Percentiles rank a stretch among this genome's conserved stretches.
These are phyloP conservation scores for Drosophila limbata DNA, from an alignment of 2,888 invertebrate species.

Conservation along the genomic window DNA sequence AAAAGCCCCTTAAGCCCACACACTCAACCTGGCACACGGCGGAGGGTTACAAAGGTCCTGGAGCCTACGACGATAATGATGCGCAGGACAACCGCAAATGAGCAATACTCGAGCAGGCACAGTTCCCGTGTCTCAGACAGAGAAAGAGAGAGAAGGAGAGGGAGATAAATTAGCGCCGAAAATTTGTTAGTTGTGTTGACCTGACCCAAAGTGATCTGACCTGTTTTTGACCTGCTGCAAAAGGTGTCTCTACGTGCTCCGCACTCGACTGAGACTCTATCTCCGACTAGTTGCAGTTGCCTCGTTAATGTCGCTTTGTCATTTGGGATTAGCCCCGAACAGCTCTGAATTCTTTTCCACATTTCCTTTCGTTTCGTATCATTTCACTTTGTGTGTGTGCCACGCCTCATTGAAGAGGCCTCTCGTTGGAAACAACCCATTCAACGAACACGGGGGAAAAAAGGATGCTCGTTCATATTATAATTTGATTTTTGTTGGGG, in stretches of 20 bases:
- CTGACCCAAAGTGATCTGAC: conserved; percentile 36
- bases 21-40: conserved; percentile 46
- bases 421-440: neutral
- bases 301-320: conserved; percentile 47
- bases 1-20: conserved; percentile 46
- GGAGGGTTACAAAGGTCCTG: conserved; percentile 14
- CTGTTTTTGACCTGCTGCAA: conserved; percentile 37
- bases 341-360: conserved; percentile 13
- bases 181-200: conserved; percentile 62
- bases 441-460: conserved; percentile 11
- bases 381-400: conserved; percentile 35
- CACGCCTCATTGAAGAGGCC: conserved; percentile 40
- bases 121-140: neutral
- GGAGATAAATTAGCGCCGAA: conserved; percentile 60
- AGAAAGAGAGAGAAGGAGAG: neutral
- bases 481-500: conserved; percentile 61
- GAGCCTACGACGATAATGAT: conserved; percentile 56
- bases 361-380: conserved; percentile 17
- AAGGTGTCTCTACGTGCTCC: conserved; percentile 40
- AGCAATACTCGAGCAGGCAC: conserved; percentile 43
- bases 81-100: conserved; percentile 69
- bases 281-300: neutral
- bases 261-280: neutral
- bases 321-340: conserved; percentile 57
- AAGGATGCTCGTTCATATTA: conserved; percentile 56